These are phyloP conservation scores for Andrena bucephala DNA, from an alignment of 2,888 invertebrate genomes.

Conservation along the genomic window DNA sequence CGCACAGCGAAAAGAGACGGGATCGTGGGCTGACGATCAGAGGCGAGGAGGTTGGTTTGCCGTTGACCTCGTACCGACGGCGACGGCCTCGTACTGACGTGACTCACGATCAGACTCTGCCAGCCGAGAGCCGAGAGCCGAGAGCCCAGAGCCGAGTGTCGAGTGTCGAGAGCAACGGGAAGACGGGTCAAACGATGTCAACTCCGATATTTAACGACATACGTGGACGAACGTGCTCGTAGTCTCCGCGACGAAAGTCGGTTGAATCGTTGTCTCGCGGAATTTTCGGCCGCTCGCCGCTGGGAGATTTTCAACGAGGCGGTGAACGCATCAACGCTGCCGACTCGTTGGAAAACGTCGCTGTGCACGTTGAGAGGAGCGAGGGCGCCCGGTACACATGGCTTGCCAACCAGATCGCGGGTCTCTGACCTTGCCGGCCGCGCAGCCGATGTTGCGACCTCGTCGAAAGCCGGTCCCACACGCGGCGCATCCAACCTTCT, in stretches of 20 bases:
- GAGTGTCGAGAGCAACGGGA: constrained; percentile 74
- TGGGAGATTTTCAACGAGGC: not conserved
- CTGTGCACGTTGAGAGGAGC: constrained; percentile 2
- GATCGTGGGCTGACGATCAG: constrained; percentile 23
- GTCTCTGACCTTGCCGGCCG: constrained; percentile 80
- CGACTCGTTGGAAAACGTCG: constrained; percentile 20
- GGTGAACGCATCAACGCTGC: not conserved
- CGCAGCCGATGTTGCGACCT: constrained; percentile 81
- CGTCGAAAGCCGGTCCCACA: constrained; percentile 60
- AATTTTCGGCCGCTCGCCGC: not conserved
- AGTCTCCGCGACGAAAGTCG: constrained; percentile 78
- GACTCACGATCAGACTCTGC: constrained; percentile 68
- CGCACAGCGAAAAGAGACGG: constrained; percentile 16
- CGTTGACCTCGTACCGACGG: constrained; percentile 65
- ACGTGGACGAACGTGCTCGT: constrained; percentile 70
- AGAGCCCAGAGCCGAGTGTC: constrained; percentile 57
- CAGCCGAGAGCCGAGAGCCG: constrained; percentile 49
- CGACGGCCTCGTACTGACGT: constrained; percentile 65
- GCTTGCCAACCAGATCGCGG: constrained; percentile 81
- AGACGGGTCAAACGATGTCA: constrained; percentile 84
- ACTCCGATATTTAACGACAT: constrained; percentile 83
- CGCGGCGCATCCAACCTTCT: constrained; percentile 65
- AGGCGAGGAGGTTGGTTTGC: constrained; percentile 56
- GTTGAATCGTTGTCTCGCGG: constrained; percentile 48
- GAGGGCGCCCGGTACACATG: constrained; percentile 78